Conservation (phyloP, 1,140 invertebrate species). For the Aricia agestis region DNA sequence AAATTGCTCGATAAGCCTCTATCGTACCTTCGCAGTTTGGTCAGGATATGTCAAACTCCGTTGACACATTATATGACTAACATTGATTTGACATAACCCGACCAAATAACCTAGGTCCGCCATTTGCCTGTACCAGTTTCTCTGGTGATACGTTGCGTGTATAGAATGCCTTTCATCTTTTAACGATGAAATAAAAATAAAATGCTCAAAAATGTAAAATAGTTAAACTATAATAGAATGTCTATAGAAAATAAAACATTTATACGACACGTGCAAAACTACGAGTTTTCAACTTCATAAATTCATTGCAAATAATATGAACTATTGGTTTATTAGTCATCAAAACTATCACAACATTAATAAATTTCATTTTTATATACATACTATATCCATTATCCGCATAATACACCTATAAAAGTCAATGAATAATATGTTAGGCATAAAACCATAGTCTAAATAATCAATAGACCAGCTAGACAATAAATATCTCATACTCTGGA, state of each 20-base stretch:
- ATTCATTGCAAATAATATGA: not conserved
- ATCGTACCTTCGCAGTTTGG: no score
- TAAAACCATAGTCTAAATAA: slow-evolving; percentile 5
- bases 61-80: no score
- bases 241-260: not conserved
- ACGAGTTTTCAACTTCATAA: no score
- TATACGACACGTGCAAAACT: not conserved
- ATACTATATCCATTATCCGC: slow-evolving; percentile 3
- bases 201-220: not conserved
- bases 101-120: no score
- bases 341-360: slow-evolving; percentile 9
- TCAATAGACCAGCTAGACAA: not conserved
- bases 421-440: slow-evolving; percentile 19
- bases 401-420: slow-evolving; percentile 11
- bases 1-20: no score
- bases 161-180: no score
- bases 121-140: no score
- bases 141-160: no score
- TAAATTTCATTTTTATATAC: not conserved
- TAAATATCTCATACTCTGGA: not conserved
- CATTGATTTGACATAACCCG: no score
- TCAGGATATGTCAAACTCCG: no score
- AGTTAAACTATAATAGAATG: not conserved
- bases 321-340: not conserved
- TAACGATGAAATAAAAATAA: not conserved